phyloP scores from a whole-genome alignment of 1,140 invertebrate genomes.

The Pseudomyrmex pallidus region DNA sequence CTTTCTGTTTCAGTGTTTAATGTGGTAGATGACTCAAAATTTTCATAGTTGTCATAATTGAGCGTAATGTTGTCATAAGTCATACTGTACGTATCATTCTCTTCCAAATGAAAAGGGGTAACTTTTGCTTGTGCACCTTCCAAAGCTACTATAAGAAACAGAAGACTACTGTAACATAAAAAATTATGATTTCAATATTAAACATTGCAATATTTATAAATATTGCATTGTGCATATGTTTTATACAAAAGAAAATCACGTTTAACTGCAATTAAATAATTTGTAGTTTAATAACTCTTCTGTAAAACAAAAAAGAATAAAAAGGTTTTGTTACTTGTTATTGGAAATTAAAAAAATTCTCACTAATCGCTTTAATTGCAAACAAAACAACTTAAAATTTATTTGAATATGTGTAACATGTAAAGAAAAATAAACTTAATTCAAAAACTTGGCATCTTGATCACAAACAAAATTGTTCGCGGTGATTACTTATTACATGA shows the following conservation, averaged over 20 bases:
- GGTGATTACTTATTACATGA: neutral
- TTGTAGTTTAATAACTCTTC: too few species aligned
- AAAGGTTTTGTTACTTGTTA: neutral
- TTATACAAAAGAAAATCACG: neutral
- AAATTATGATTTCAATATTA: constrained; percentile 41
- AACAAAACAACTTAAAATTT: neutral
- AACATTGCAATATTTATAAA: neutral
- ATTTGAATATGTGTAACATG: neutral
- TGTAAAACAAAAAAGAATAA: neutral
- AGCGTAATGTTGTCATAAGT: constrained; percentile 66
- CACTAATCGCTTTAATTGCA: neutral
- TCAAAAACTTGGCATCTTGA: neutral
- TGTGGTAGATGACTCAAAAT: constrained; percentile 41
- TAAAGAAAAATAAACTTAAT: neutral
- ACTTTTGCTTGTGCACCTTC: constrained; percentile 70
- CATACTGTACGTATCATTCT: constrained; percentile 53
- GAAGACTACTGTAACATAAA: constrained; percentile 77
- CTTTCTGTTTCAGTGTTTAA: constrained; percentile 33
- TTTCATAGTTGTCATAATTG: constrained; percentile 50
- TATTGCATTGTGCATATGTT: too few species aligned
- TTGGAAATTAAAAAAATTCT: neutral
- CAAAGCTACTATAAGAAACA: constrained; percentile 80
- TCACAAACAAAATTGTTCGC: neutral
- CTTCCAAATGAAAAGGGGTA: constrained; percentile 43
- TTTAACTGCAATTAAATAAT: neutral